Conservation (phyloP, 2,888 invertebrate genomes). For the Piscicola geometra region DNA sequence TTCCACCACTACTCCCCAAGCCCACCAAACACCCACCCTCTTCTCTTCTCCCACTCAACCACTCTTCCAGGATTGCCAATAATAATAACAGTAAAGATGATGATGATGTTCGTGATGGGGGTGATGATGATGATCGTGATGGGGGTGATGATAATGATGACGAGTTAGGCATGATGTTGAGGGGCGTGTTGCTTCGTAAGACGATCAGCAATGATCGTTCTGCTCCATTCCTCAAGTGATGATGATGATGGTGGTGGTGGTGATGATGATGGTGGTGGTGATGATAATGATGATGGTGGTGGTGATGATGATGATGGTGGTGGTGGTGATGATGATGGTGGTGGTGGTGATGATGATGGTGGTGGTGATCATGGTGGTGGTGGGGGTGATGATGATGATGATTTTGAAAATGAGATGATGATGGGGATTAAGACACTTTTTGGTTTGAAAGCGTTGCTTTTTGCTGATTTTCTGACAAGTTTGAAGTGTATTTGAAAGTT, state of each 20-base stretch:
- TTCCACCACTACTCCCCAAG: neutral
- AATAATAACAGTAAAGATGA: neutral
- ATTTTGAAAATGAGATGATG: no score
- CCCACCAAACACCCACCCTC: neutral
- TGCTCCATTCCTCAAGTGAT: constrained; percentile 12
- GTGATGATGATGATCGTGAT: neutral
- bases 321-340: no score
- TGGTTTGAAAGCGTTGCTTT: no score
- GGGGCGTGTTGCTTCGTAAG: constrained; percentile 9
- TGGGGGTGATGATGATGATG: no score
- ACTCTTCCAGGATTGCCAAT: neutral
- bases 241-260: neutral
- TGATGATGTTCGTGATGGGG: neutral
- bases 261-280: neutral
- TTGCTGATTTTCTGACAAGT: no score
- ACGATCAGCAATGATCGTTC: constrained; percentile 19
- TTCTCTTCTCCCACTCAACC: no score
- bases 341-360: no score
- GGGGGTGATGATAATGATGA: neutral
- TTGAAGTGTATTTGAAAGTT: no score
- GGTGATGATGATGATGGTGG: no score
- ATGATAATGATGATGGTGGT: no score
- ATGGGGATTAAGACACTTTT: no score
- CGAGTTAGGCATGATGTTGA: neutral
- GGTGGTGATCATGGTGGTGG: neutral